Conservation (phyloP, 2,113 vertebrate species). For the Rhinichthys klamathensis region DNA sequence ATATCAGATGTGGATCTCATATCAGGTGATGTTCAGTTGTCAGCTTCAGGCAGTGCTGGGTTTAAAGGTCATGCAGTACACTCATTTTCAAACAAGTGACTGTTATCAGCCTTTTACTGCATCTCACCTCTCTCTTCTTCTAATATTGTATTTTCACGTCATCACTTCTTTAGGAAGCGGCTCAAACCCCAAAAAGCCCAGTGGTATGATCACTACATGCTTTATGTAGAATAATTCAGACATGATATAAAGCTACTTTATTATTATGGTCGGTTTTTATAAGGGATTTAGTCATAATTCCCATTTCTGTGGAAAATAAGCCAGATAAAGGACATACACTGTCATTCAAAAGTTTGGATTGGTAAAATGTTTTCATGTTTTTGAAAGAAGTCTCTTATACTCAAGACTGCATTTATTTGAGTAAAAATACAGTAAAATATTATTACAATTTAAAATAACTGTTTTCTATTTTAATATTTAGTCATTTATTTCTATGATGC, state of each 20-base stretch:
- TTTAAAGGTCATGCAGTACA: background rate
- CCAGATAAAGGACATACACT: background rate
- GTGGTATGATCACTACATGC: background rate
- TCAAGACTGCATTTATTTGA: background rate
- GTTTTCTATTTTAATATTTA: too few species aligned
- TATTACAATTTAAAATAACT: background rate
- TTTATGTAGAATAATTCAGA: constrained; percentile 1
- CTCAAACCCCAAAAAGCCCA: background rate
- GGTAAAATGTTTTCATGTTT: background rate
- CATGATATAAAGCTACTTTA: background rate
- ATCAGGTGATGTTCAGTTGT: constrained; percentile 63
- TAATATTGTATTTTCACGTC: background rate
- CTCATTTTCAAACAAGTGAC: background rate
- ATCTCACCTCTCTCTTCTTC: background rate
- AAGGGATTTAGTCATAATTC: background rate
- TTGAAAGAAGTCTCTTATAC: background rate
- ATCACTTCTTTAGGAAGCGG: constrained; percentile 9
- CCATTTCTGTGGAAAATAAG: background rate
- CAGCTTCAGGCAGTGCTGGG: background rate
- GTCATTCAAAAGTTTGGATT: background rate
- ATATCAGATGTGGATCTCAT: constrained; percentile 61
- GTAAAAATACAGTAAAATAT: background rate
- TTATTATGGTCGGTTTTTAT: background rate
- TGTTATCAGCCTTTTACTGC: background rate
- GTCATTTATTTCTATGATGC: too few species aligned